Base-by-base conservation (phyloP, 2,888 invertebrate genomes). In the Pterostichus madidus region DNA sequence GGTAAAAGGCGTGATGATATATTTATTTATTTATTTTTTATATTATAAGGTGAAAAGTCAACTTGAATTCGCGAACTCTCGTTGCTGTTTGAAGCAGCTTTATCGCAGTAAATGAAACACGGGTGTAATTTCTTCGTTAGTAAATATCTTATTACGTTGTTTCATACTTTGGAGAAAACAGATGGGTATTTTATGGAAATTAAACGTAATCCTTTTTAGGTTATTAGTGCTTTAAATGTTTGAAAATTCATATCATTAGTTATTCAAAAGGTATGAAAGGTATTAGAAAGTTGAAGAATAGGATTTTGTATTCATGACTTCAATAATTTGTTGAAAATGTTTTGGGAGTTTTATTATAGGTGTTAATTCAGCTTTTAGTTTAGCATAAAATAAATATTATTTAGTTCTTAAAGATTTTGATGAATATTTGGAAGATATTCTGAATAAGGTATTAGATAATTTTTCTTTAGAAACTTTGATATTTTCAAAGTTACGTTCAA, bases 91-190 rank as follows among this genome's bases (percentile, higher is more conserved):
- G 24, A 24, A 24, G 24, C 24, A 24, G 24, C 24, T 24, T 24
- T 24, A 3, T 24, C 24, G 24, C 24, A 24, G 24, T 24, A 24
- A 24, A 24, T 24, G 24, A 24, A 24, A 24, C 24, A 24, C 24
- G 3, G 3, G 3, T 1, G 3, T 24, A 24, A 24, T 24, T 24
- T 24, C 24, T 24, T 24, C 24, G 3, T 24, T 24, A 24, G 24
- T 2, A 24, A 24, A 24, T 24, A 24, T 3, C 3, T 24, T 24
- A 24, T 24, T 2, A 24, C 24, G 24, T 24, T 24, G 24, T 24
- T 24, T 24, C 24, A 24, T 24, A 24, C 24, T 24, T 24, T 24
- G 3, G 24, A 90, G 11, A 91, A 90, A 78, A 84, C 85, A n/a
- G 49, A n/a, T 49, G 4, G 2, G n/a, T 49, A 49, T 13, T 49